phyloP scores from a whole-genome alignment of 2,113 vertebrate genomes.

The Leptosomus discolor region DNA sequence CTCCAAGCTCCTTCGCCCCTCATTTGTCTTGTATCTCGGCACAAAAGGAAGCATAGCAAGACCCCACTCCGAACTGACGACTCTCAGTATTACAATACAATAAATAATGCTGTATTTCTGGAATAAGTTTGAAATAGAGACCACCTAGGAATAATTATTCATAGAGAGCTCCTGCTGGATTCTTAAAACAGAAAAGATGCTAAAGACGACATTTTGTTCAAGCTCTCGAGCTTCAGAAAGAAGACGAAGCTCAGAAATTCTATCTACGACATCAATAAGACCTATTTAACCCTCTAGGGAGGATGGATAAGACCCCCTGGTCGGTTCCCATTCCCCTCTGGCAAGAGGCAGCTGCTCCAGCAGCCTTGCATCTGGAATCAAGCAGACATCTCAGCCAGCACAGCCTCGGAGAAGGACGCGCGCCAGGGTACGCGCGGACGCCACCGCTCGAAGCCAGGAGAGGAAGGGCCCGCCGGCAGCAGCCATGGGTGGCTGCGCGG shows the following conservation, averaged over 20 bases:
- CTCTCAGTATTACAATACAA: neutral
- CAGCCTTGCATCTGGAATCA: neutral
- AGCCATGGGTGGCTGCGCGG: neutral
- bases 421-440: neutral
- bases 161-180: neutral
- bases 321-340: neutral
- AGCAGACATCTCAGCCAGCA: neutral
- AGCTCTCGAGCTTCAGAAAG: neutral
- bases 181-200: neutral
- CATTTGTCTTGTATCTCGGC: neutral
- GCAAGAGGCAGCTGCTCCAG: neutral
- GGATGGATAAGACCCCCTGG: neutral
- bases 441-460: neutral
- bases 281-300: neutral
- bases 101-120: neutral
- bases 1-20: neutral
- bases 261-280: neutral
- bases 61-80: neutral
- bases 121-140: neutral
- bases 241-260: neutral
- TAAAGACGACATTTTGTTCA: neutral
- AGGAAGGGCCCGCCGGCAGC: fast-evolving
- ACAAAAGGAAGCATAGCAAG: neutral
- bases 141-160: neutral
- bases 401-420: neutral